Evolutionary conservation across 2,888 invertebrate genomes (phyloP).

Genomic region (Pediacus dermestoides): DNA sequence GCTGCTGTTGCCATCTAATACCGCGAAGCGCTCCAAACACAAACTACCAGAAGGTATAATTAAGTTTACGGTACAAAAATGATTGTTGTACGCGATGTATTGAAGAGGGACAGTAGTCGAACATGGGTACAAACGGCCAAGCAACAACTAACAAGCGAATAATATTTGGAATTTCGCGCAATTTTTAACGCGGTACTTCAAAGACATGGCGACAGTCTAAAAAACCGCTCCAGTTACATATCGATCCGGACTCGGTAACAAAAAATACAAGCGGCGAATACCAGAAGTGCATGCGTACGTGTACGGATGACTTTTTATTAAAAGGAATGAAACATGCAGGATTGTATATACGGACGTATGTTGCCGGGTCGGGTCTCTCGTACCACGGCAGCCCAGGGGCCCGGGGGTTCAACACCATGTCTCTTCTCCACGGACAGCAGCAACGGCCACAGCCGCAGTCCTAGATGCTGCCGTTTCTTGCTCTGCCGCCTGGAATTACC

Average conservation of each 20-base stretch:
- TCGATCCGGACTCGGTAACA: constrained; percentile 40
- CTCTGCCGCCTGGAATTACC: no score
- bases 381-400: background rate
- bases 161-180: constrained; percentile 53
- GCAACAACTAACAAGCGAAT: constrained; percentile 49
- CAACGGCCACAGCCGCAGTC: no score
- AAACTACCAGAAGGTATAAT: no score
- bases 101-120: constrained; percentile 18
- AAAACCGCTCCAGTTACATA: constrained; percentile 50
- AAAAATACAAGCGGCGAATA: constrained; percentile 36
- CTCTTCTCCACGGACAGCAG: no score
- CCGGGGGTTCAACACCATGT: constrained; percentile 1
- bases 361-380: constrained; percentile 3
- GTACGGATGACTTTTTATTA: constrained; percentile 40
- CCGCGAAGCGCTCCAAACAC: no score
- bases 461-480: no score
- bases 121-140: constrained; percentile 26
- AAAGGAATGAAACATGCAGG: constrained; percentile 43
- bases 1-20: no score
- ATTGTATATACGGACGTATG: constrained; percentile 23
- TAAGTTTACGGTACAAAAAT: no score
- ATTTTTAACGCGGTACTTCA: constrained; percentile 51
- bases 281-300: constrained; percentile 47
- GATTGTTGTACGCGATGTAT: constrained; percentile 16
- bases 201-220: constrained; percentile 39